phyloP scores from a whole-genome alignment of 2,797 vertebrate genomes.

The Phalanger gymnotis region DNA sequence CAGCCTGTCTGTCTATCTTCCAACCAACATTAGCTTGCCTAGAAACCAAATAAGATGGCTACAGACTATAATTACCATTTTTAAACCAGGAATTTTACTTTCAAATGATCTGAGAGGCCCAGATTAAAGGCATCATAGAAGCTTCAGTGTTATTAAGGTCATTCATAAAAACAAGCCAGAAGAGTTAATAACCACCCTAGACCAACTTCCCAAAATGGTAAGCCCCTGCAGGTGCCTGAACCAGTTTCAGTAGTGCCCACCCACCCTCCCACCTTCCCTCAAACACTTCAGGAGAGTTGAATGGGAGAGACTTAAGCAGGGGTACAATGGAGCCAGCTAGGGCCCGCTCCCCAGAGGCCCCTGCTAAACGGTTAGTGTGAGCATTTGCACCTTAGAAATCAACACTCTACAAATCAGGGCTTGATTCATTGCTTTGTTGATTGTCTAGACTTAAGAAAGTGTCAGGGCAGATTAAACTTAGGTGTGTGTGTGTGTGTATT shows the following conservation, averaged over 20 bases:
- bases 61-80: slow-evolving; percentile 48
- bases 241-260: background rate
- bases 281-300: background rate
- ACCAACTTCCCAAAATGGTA: background rate
- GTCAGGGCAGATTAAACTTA: background rate
- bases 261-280: background rate
- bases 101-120: slow-evolving; percentile 49
- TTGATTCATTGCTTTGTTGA: background rate
- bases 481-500: background rate
- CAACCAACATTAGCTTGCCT: background rate
- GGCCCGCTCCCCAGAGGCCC: background rate
- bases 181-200: background rate
- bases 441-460: background rate
- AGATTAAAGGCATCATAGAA: slow-evolving; percentile 63
- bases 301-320: background rate
- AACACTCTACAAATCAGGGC: background rate
- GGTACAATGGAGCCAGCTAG: background rate
- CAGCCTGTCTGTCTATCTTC: background rate
- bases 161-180: slow-evolving; percentile 47
- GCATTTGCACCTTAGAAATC: background rate
- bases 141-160: slow-evolving; percentile 25
- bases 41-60: background rate
- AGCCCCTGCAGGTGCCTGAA: background rate
- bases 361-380: background rate
- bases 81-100: slow-evolving; percentile 39